phyloP scores from a whole-genome alignment of 2,888 invertebrate species.

The Dicycla oo region DNA sequence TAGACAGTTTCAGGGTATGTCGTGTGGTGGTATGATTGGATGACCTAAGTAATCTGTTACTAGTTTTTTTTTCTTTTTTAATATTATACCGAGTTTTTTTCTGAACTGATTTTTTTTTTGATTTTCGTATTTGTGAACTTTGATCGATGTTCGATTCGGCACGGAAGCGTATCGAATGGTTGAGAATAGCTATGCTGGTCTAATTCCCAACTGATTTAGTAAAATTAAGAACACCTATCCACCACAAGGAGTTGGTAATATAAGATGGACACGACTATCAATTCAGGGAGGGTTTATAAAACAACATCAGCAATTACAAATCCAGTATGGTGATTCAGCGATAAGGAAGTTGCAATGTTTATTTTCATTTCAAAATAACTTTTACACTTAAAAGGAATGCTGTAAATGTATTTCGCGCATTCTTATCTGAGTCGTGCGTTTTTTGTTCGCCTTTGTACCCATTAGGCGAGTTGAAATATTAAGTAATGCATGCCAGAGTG shows the following conservation, averaged over 20 bases:
- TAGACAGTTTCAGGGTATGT: too few relatives aligned
- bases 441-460: constrained; percentile 42
- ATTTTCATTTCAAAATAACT: constrained; percentile 45
- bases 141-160: too few relatives aligned
- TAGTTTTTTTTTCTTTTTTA: too few relatives aligned
- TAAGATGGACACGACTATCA: not conserved
- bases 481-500: constrained; percentile 52
- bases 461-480: constrained; percentile 47
- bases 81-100: too few relatives aligned
- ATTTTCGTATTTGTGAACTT: too few relatives aligned
- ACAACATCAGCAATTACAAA: not conserved
- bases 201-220: too few relatives aligned
- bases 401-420: constrained; percentile 47
- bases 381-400: constrained; percentile 45
- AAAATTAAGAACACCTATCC: too few relatives aligned
- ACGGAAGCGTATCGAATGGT: too few relatives aligned
- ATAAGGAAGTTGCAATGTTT: constrained; percentile 42
- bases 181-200: too few relatives aligned
- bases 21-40: too few relatives aligned
- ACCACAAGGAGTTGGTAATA: not conserved
- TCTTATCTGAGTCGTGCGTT: constrained; percentile 58
- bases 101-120: too few relatives aligned
- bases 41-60: too few relatives aligned
- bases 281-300: not conserved
- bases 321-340: constrained; percentile 18